These are phyloP conservation scores for Plectropomus leopardus DNA, from an alignment of 2,113 vertebrate genomes.

Conservation along the genomic window DNA sequence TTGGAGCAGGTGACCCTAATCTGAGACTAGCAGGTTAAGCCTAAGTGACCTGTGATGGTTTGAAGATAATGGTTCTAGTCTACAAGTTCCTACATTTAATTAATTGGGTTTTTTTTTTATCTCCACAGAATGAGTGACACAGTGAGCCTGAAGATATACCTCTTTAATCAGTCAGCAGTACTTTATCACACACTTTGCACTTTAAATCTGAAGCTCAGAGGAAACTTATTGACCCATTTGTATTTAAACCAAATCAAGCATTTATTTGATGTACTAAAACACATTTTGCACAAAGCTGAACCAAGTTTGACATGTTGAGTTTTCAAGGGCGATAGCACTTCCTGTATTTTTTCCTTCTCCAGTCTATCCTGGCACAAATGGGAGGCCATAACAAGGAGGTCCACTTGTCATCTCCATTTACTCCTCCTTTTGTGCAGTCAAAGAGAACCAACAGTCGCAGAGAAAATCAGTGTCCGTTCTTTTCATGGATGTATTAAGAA, in stretches of 20 bases:
- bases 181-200: conserved; percentile 35
- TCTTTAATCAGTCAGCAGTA: not conserved
- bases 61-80: not conserved
- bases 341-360: too few species aligned
- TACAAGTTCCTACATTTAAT: not conserved
- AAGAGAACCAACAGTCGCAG: too few species aligned
- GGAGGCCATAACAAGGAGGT: too few species aligned
- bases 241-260: conserved; percentile 10
- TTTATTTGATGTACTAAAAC: conserved; percentile 49
- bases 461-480: too few species aligned
- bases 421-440: too few species aligned
- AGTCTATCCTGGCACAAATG: too few species aligned
- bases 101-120: not conserved
- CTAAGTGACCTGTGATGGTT: too few species aligned
- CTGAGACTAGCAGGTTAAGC: too few species aligned
- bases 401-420: too few species aligned
- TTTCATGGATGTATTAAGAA: too few species aligned
- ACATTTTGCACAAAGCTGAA: not conserved
- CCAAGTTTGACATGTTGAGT: not conserved
- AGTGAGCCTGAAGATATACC: not conserved
- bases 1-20: too few species aligned
- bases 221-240: conserved; percentile 7
- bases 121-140: conserved; percentile 52
- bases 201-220: conserved; percentile 36
- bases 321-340: not conserved